These are phyloP conservation scores for Phainopepla nitens DNA, from an alignment of 2,113 vertebrate genomes.

Conservation along the genomic window DNA sequence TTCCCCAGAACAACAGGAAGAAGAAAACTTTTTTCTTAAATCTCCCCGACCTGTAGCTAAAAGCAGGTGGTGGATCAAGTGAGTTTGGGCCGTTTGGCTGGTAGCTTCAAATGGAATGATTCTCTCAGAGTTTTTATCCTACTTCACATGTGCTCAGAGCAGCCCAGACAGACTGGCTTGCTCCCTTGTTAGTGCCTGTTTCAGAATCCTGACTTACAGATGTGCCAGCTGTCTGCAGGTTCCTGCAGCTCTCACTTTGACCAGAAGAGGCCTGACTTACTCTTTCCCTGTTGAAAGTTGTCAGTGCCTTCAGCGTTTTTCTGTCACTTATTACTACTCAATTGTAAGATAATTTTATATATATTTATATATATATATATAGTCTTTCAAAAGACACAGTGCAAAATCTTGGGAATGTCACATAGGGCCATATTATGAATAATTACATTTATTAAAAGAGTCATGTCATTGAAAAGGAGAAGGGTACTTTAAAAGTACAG, in stretches of 20 bases:
- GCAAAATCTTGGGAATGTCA: background rate
- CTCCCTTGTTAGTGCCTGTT: background rate
- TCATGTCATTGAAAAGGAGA: background rate
- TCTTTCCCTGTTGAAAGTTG: background rate
- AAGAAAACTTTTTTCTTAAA: background rate
- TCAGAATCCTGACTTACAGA: background rate
- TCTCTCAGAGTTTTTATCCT: background rate
- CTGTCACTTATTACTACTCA: background rate
- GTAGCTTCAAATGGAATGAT: background rate
- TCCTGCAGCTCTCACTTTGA: slow-evolving; percentile 37
- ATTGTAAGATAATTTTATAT: background rate
- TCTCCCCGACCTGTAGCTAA: background rate
- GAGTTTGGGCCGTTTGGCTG: background rate
- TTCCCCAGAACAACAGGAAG: background rate
- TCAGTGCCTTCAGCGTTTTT: background rate
- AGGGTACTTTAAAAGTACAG: background rate
- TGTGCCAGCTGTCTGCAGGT: background rate
- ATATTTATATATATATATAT: background rate
- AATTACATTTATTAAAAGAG: background rate
- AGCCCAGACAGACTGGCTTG: background rate
- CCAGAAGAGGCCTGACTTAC: slow-evolving; percentile 56
- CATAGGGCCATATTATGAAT: background rate
- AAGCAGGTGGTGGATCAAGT: background rate
- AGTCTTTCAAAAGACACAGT: background rate
- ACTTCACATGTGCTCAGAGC: background rate